These are phyloP conservation scores for Struthidea cinerea DNA, from an alignment of 2,113 vertebrate species.

Conservation along the genomic window DNA sequence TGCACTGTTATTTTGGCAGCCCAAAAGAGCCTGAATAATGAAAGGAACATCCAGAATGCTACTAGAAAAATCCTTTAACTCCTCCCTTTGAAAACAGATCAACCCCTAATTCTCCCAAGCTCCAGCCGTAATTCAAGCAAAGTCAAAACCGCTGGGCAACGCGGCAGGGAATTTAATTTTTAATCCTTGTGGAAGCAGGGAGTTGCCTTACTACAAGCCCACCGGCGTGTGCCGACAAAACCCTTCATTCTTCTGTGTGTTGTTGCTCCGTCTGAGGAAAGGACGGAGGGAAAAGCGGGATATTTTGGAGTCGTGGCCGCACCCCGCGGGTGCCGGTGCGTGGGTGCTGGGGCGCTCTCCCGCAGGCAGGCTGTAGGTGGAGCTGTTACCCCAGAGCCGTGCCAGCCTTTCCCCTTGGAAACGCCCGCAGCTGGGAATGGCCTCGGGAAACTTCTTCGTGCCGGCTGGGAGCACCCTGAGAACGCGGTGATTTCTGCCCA, in stretches of 20 bases:
- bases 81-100: neutral
- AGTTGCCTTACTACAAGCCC: neutral
- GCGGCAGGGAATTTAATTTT: neutral
- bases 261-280: neutral
- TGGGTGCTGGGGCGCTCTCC: neutral
- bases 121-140: neutral
- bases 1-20: neutral
- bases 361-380: neutral
- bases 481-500: neutral
- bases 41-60: neutral
- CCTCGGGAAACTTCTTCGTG: neutral
- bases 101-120: neutral
- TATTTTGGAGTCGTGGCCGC: neutral
- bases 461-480: neutral
- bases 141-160: neutral
- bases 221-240: neutral
- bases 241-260: accelerated
- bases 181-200: neutral
- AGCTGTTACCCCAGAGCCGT: neutral
- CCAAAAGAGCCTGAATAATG: neutral
- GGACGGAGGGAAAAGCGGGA: accelerated
- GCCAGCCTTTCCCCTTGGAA: neutral
- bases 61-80: neutral
- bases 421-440: neutral
- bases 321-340: neutral